Evolutionary conservation across 2,888 invertebrate genomes (phyloP), one percentile per base, ranked within the genome.

Genomic region (Machimus atricapillus): DNA sequence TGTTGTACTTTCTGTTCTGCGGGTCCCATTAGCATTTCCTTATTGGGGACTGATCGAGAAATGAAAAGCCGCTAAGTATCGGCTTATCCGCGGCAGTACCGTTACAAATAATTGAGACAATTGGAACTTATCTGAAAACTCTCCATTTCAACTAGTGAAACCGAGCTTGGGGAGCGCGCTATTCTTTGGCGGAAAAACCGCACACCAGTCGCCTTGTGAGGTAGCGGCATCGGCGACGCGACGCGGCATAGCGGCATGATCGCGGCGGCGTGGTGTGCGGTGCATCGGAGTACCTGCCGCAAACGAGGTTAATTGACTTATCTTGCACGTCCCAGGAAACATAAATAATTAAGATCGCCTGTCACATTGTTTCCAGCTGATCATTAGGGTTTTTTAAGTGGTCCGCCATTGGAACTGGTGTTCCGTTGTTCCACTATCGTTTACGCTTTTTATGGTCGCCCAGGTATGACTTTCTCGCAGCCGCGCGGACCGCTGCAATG

Each of bases 321-420:
- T 76, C 76, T 76, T 76, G 76, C 76, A 76, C 76, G 76, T 76
- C 37, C 76, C 76, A 76, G 76, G 76, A 76, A 76, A 76, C 76
- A 76, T 76, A 76, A 76, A 76, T 76, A 76, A 76, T 76, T 76
- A 76, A 34, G 34, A 76, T 76, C 76, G 76, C 76, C 76, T 76
- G 76, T 76, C 76, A 76, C 76, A 76, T 76, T 76, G 76, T 76
- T 76, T 76, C 37, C 76, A 76, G 76, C 76, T 76, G 76, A 37
- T 76, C 76, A 37, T 76, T 37, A 76, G 34, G 19, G 34, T 34
- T 37, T 76, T n/a, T 76, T 37, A 76, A 76, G 34, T 27, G 27
- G 31, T 74, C 31, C 31, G 73, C 19, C 34, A 16, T 74, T 37
- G 76, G 76, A 76, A 37, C 34, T 76, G 76, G 34, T n/a, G 76